Evolutionary conservation across 2,113 vertebrate species (phyloP), one percentile per base, ranked within the genome.

Genomic region (Sinocyclocheilus anophthalmus): DNA sequence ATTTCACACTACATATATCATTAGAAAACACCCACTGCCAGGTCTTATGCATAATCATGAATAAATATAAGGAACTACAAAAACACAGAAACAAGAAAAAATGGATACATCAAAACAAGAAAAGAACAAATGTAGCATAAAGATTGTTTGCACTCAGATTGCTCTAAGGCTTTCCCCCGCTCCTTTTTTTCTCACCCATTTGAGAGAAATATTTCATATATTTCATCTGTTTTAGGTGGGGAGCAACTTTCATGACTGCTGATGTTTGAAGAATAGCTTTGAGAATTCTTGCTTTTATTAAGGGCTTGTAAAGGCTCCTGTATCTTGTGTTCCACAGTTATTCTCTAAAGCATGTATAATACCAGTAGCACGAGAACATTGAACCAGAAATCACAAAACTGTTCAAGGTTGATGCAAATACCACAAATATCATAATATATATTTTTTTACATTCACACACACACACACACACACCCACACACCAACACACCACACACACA

Each of bases 1-100:
- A 89, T 81, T 73, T 92, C 65, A 39, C 92, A 80, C 91, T 89
- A 92, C 90, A 92, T 94, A 92, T 94, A 80, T 91, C 88, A 94
- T 93, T 92, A 86, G 91, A 88, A 90, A 91, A 89, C 92, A 85
- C 76, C 77, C 30, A 70, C 87, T 85, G 18, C n/a, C 3, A 33
- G 81, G 85, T 83, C 87, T 86, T 77, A 82, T 67, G 22, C 82
- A 85, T 37, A 84, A 86, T 70, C 67, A 61, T 55, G 84, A 86
- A 81, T 63, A 57, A 48, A 53, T n/a, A n/a, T n/a, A n/a, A n/a
- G n/a, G n/a, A n/a, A n/a, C n/a, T n/a, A n/a, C n/a, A n/a, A n/a
- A n/a, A n/a, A n/a, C n/a, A n/a, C n/a, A n/a, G n/a, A n/a, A n/a
- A n/a, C n/a, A n/a, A n/a, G n/a, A n/a, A n/a, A n/a, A n/a, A n/a